These are phyloP conservation scores for Proales similis DNA, from an alignment of 1,140 invertebrate species.

Conservation along the genomic window DNA sequence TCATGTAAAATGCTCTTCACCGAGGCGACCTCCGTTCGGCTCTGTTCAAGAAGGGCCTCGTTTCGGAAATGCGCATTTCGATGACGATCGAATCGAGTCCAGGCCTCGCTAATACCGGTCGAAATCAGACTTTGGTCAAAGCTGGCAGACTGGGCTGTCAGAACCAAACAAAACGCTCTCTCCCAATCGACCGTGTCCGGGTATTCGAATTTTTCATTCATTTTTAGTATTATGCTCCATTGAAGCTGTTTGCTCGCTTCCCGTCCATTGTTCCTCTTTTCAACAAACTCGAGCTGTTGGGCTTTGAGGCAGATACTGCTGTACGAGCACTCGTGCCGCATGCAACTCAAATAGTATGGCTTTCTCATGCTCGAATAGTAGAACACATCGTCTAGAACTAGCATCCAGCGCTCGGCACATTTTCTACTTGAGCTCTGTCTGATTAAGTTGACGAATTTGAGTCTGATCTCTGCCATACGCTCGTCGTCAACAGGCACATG, in stretches of 20 bases:
- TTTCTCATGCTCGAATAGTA: conserved; percentile 34
- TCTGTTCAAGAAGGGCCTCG: too few species aligned
- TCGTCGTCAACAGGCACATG: too few species aligned
- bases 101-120: too few species aligned
- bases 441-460: not conserved
- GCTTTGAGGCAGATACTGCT: conserved; percentile 6
- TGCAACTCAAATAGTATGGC: not conserved
- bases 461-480: too few species aligned
- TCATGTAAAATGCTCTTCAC: too few species aligned
- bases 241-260: not conserved
- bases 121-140: too few species aligned
- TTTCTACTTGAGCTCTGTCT: not conserved
- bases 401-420: not conserved
- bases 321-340: not conserved
- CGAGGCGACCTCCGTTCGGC: too few species aligned
- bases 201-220: conserved; percentile 23
- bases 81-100: too few species aligned
- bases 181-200: conserved; percentile 20
- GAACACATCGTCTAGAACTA: conserved; percentile 32
- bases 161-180: not conserved
- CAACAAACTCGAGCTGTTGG: not conserved
- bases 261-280: not conserved
- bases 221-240: conserved; percentile 16
- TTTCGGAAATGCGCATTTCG: too few species aligned
- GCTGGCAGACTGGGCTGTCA: too few species aligned